phyloP scores from a whole-genome alignment of 2,888 invertebrate genomes.

The Meganola albula region DNA sequence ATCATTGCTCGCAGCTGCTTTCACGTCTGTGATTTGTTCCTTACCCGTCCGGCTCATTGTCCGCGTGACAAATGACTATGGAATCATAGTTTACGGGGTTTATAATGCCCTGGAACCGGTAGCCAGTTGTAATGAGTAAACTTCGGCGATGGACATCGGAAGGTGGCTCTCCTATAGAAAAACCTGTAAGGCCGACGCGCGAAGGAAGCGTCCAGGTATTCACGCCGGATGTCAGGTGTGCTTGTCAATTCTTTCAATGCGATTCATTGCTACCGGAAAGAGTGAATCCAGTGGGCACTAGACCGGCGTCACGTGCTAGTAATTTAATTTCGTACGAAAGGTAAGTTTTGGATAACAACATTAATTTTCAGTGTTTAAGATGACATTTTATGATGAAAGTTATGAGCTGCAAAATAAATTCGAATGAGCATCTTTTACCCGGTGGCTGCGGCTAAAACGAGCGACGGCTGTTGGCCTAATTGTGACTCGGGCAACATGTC shows the following conservation, averaged over 20 bases:
- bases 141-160: constrained; percentile 82
- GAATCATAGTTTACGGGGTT: constrained; percentile 35
- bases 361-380: constrained; percentile 38
- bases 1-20: constrained; percentile 73
- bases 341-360: constrained; percentile 52
- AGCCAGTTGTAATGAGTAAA: constrained; percentile 64
- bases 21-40: constrained; percentile 69
- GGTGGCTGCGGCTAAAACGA: constrained; percentile 75
- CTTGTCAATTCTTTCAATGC: constrained; percentile 90
- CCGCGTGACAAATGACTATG: constrained; percentile 37
- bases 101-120: constrained; percentile 48
- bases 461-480: constrained; percentile 72
- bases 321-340: constrained; percentile 60
- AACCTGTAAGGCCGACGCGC: constrained; percentile 82
- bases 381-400: constrained; percentile 53
- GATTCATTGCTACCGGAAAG: constrained; percentile 88
- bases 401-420: constrained; percentile 52
- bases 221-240: constrained; percentile 89
- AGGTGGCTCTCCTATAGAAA: constrained; percentile 80
- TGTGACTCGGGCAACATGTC: constrained; percentile 58
- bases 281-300: constrained; percentile 81
- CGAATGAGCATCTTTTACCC: constrained; percentile 50
- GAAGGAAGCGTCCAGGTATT: constrained; percentile 83
- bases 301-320: constrained; percentile 80
- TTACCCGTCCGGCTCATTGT: constrained; percentile 52